phyloP scores from a whole-genome alignment of 2,888 invertebrate genomes.

The Ctena decussata region DNA sequence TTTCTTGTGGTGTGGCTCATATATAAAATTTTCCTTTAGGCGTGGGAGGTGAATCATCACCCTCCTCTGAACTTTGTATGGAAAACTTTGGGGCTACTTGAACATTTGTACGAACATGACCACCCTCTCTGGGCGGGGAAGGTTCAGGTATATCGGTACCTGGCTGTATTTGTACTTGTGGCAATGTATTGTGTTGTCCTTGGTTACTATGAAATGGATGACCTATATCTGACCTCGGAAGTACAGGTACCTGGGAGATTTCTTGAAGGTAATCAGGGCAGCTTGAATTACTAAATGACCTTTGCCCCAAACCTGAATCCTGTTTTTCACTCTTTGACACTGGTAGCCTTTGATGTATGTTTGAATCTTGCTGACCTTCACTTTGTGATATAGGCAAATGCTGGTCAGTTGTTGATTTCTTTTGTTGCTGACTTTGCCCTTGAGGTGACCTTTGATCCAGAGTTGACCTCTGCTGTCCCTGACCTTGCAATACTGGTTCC shows the following conservation, averaged over 20 bases:
- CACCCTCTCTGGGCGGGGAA: not conserved
- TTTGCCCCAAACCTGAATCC: not conserved
- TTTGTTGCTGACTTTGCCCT: not conserved
- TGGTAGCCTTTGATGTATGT: not conserved
- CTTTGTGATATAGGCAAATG: not conserved
- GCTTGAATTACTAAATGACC: not conserved
- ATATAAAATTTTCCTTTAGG: constrained; percentile 69
- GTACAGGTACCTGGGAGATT: not conserved
- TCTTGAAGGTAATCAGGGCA: not conserved
- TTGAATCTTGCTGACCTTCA: not conserved
- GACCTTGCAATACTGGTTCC: not conserved
- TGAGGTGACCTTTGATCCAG: not conserved
- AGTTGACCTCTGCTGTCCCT: not conserved
- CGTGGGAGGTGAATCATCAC: constrained; percentile 45
- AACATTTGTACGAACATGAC: not conserved
- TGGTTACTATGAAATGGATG: not conserved
- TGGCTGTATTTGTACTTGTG: not conserved
- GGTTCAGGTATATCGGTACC: not conserved
- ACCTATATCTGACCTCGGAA: not conserved
- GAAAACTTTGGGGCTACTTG: constrained; percentile 30
- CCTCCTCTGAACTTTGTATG: constrained; percentile 37
- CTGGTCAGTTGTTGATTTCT: not conserved
- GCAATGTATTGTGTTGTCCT: not conserved
- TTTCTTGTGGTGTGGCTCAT: no score
- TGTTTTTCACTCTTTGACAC: not conserved